Evolutionary conservation across 1,140 invertebrate species (phyloP), one percentile per base, ranked within the genome.

Genomic region (Diuraphis noxia): DNA sequence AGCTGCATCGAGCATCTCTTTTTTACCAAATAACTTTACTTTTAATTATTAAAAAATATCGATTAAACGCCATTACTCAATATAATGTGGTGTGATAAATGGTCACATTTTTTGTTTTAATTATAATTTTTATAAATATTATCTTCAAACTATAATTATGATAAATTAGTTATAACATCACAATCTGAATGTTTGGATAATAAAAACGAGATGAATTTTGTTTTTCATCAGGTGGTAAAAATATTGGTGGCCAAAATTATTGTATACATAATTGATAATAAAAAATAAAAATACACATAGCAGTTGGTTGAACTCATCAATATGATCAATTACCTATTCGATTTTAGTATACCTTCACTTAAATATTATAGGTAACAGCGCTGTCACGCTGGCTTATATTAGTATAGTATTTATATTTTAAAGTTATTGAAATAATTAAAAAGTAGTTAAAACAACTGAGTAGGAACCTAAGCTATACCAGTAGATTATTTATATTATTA

Each of bases 41-140:
- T 86, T 86, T 49, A 86, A 86, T 86, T 49, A 86, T 86, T 86
- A 49, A 49, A 85, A 85, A 46, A 86, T 86, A 85, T 86, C n/a
- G 84, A 86, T 86, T 86, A 49, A 86, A 86, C n/a, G 84, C 84
- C 43, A 49, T 86, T 36, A 86, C 43, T 86, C 19, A 46, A 49
- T 43, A 46, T 52, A 25, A 52, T 72, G n/a, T n/a, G 41, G 40
- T 46, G 23, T 85, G 41, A 41, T 41, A 85, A 85, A 85, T 41
- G 82, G 82, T 43, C 41, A 41, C 79, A 38, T 81, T 81, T 81
- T 81, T 81, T n/a, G 41, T 85, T 85, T 85, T 85, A 30, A 43
- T n/a, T 85, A 85, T 30, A n/a, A 85, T 85, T 84, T 84, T 84
- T 84, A 43, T n/a, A 43, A 43, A 41, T 40, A n/a, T 40, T 38